Conservation (phyloP, 2,113 vertebrate genomes). For the Saccopteryx leptura region DNA sequence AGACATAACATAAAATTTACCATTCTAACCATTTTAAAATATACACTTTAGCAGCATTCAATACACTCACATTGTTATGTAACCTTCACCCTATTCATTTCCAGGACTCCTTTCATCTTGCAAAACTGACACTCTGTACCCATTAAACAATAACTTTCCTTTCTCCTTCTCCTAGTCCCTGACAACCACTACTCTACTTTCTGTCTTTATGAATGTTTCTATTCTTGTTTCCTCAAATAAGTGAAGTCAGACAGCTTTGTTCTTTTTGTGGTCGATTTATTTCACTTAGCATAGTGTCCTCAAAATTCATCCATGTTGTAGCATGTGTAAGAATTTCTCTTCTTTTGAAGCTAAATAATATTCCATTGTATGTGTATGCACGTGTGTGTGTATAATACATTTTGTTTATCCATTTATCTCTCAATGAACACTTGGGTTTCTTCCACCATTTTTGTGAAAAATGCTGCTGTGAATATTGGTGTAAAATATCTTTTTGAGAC, state of each 20-base stretch:
- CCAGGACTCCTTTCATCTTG: neutral
- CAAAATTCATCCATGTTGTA: neutral
- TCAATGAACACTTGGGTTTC: neutral
- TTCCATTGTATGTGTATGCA: neutral
- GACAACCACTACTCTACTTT: neutral
- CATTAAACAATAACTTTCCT: neutral
- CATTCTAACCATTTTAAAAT: neutral
- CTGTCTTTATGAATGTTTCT: neutral
- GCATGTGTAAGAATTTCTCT: neutral
- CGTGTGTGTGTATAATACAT: neutral
- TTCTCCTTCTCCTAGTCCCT: neutral
- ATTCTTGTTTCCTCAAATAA: neutral
- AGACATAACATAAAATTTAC: neutral
- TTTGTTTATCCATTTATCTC: neutral
- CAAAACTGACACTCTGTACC: neutral
- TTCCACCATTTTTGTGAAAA: neutral
- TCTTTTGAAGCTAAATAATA: neutral
- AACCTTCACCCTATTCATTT: neutral
- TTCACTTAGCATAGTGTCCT: neutral
- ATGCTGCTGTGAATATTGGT: neutral
- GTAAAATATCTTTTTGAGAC: neutral
- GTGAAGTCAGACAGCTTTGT: neutral
- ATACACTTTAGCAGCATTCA: neutral
- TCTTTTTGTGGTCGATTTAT: neutral
- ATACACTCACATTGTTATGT: neutral